phyloP scores from a whole-genome alignment of 2,797 vertebrate species.

The Hemibagrus guttatus region DNA sequence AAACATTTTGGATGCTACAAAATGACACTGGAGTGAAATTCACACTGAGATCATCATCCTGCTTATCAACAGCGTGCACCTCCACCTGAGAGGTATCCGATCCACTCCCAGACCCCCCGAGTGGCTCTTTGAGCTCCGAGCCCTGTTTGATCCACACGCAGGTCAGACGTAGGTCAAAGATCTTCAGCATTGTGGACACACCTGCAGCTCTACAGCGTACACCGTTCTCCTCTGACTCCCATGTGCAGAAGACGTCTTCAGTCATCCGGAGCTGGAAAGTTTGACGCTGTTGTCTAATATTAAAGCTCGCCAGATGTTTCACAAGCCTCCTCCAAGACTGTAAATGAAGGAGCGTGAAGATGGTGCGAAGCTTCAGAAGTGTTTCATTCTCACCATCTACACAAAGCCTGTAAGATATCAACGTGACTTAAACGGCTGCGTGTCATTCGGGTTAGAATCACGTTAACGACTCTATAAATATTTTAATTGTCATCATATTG shows the following conservation, averaged over 20 bases:
- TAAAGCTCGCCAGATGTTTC: background rate
- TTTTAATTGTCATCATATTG: background rate
- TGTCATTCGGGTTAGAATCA: too few relatives aligned
- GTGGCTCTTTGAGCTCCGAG: slow-evolving; percentile 2
- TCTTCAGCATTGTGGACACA: background rate
- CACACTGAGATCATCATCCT: slow-evolving; percentile 7
- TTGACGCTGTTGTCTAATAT: background rate
- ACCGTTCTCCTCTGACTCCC: background rate
- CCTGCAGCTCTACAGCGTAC: background rate
- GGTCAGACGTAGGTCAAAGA: slow-evolving; percentile 45
- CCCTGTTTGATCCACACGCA: slow-evolving; percentile 26
- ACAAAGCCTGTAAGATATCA: background rate
- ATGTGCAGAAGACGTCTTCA: background rate
- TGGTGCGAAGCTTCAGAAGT: background rate
- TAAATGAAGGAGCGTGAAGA: background rate
- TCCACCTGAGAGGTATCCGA: slow-evolving; percentile 31
- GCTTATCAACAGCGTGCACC: slow-evolving; percentile 6
- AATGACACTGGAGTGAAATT: slow-evolving; percentile 37
- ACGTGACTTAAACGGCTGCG: background rate
- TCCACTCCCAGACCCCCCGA: slow-evolving; percentile 15
- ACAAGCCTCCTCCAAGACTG: background rate
- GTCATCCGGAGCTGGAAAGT: background rate
- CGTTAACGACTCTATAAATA: background rate
- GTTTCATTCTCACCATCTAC: slow-evolving; percentile 5
- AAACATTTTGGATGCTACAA: background rate